Conservation (phyloP, 1,140 invertebrate genomes). For the Hylaeus anthracinus region DNA sequence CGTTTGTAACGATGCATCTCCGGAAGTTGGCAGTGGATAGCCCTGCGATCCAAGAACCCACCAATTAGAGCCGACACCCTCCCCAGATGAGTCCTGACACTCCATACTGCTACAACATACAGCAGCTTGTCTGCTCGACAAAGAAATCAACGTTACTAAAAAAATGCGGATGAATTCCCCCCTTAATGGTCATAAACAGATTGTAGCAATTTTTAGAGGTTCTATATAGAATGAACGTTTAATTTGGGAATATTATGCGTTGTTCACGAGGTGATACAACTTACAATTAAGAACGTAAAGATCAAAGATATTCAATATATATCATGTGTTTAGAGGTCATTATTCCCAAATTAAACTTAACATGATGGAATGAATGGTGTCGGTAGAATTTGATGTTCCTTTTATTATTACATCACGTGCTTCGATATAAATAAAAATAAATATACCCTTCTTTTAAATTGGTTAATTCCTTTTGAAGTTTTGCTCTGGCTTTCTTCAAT, state of each 20-base stretch:
- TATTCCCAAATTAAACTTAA: conserved; percentile 30
- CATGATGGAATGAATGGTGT: background rate
- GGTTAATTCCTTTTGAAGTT: conserved; percentile 71
- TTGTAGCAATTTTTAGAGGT: conserved; percentile 62
- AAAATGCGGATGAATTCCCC: conserved; percentile 19
- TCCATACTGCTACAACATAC: conserved; percentile 74
- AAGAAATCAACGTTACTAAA: conserved; percentile 43
- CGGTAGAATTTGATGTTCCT: background rate
- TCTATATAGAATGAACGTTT: conserved; percentile 30
- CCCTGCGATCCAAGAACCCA: conserved; percentile 77
- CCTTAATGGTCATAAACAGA: conserved; percentile 34
- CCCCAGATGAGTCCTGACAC: conserved; percentile 68
- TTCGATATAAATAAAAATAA: conserved; percentile 10
- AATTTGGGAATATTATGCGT: conserved; percentile 13
- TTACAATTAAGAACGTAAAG: background rate
- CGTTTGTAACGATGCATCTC: conserved; percentile 63
- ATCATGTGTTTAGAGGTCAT: background rate
- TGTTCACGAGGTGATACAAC: no score
- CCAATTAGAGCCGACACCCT: conserved; percentile 71
- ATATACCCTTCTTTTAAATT: conserved; percentile 74
- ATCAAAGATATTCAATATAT: background rate
- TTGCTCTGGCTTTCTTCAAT: conserved; percentile 66
- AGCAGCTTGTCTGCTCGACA: conserved; percentile 62
- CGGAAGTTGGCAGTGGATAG: conserved; percentile 58
- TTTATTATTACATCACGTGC: background rate